Evolutionary conservation across 2,888 invertebrate species (phyloP).

Genomic region (Sisyra terminalis): DNA sequence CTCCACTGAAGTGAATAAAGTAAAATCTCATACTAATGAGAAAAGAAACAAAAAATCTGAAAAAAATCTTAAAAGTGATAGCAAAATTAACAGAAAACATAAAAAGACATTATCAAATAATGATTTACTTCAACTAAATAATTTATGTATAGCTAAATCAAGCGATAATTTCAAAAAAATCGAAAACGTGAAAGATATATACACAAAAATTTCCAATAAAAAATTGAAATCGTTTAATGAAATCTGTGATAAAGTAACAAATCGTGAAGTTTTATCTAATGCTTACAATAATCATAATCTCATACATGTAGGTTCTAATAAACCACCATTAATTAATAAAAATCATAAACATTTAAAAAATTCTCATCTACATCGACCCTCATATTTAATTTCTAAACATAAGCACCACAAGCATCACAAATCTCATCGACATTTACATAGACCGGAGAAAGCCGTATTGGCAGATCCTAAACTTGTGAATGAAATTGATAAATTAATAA

Average conservation of each 20-base stretch:
- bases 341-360: constrained; percentile 3
- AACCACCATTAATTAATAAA: background rate
- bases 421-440: constrained; percentile 13
- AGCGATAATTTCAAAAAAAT: constrained; percentile 3
- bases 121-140: constrained; percentile 11
- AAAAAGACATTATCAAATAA: constrained; percentile 11
- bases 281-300: constrained; percentile 28
- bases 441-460: constrained; percentile 28
- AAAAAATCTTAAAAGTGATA: constrained; percentile 8
- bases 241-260: constrained; percentile 22
- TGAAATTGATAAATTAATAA: constrained; percentile 38
- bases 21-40: constrained; percentile 5
- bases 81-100: constrained; percentile 7
- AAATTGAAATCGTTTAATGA: constrained; percentile 15
- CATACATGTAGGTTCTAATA: constrained; percentile 12
- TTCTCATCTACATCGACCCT: constrained; percentile 3
- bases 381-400: constrained; percentile 13
- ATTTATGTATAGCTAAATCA: constrained; percentile 12
- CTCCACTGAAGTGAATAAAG: constrained; percentile 4
- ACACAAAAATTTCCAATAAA: background rate
- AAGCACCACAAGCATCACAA: constrained; percentile 23
- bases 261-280: constrained; percentile 22
- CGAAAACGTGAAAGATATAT: background rate
- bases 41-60: background rate
- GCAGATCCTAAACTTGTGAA: constrained; percentile 32